A percentile compares a stretch with the other conserved stretches of the same genome.
These are phyloP conservation scores for Camponotus fellah DNA, from an alignment of 2,888 invertebrate genomes.

Conservation along the genomic window DNA sequence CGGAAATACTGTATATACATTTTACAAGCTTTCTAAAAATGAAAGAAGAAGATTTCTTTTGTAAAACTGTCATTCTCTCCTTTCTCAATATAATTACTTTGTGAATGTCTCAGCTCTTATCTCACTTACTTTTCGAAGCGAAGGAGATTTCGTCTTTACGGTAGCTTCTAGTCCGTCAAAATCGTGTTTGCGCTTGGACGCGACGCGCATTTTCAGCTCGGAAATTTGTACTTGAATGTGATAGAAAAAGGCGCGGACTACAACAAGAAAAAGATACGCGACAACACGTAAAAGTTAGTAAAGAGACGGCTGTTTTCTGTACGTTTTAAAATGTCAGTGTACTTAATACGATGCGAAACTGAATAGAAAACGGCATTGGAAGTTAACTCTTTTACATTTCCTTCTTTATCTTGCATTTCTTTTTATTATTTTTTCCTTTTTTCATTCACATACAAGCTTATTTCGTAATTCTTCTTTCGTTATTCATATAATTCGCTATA, in stretches of 20 bases:
- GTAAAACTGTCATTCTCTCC: constrained; percentile 5
- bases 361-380: constrained; percentile 65
- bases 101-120: constrained; percentile 29
- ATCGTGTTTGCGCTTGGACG: constrained; percentile 34
- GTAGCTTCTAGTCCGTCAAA: constrained; percentile 35
- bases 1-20: not conserved
- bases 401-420: constrained; percentile 62
- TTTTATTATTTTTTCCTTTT: constrained; percentile 56
- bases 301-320: constrained; percentile 39
- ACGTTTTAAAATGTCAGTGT: constrained; percentile 63
- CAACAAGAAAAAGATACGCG: constrained; percentile 44
- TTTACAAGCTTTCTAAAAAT: not conserved
- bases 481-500: constrained; percentile 55
- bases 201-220: constrained; percentile 44
- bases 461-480: constrained; percentile 11
- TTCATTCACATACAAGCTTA: not conserved
- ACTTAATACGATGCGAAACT: constrained; percentile 68
- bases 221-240: constrained; percentile 56
- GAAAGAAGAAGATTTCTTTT: not conserved
- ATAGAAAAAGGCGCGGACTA: constrained; percentile 22
- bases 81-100: constrained; percentile 17
- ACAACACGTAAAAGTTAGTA: constrained; percentile 42
- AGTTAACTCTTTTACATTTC: constrained; percentile 70
- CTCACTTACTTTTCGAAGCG: constrained; percentile 25
- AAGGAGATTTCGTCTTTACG: constrained; percentile 33